Percentiles rank a stretch among this genome's conserved stretches.
These are phyloP conservation scores for Axinella damicornis DNA, from an alignment of 37 sponge, comb jelly and placozoan species.

Conservation along the genomic window DNA sequence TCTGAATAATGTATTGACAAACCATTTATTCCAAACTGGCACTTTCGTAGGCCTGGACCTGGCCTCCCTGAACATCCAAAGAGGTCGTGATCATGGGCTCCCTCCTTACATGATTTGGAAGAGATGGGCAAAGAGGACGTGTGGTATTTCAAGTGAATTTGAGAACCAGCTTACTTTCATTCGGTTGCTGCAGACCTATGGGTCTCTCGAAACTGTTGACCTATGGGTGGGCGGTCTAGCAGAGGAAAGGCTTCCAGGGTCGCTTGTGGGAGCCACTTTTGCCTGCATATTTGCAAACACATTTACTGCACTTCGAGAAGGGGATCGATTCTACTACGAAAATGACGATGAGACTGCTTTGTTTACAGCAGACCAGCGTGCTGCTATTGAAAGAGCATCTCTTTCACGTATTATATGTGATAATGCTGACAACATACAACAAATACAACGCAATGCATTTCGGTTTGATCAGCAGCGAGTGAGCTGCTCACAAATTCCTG, in stretches of 20 bases:
- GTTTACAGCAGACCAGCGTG: conserved; percentile 66
- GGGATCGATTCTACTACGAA: conserved; percentile 89
- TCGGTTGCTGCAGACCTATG: conserved; percentile 48
- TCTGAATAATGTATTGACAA: conserved; percentile 66
- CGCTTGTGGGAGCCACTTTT: conserved; percentile 82
- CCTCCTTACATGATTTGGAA: conserved; percentile 76
- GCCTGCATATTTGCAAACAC: conserved; percentile 81
- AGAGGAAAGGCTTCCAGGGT: conserved; percentile 65
- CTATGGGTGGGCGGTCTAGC: conserved; percentile 80
- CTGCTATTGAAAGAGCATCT: conserved; percentile 42
- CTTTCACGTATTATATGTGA: conserved; percentile 84
- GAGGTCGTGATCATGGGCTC: conserved; percentile 92
- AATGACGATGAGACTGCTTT: conserved; percentile 55
- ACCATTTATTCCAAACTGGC: conserved; percentile 57
- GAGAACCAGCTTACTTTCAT: conserved; percentile 19
- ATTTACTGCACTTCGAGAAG: conserved; percentile 77
- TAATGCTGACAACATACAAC: conserved; percentile 61
- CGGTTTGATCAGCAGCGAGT: conserved; percentile 14
- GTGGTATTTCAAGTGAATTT: background rate
- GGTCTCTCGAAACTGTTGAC: conserved; percentile 60
- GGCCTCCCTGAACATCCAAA: conserved; percentile 88
- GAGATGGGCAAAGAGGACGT: conserved; percentile 56
- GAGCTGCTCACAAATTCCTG: conserved; percentile 22
- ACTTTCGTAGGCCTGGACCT: conserved; percentile 64
- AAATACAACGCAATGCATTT: conserved; percentile 67